These are phyloP conservation scores for Cotesia typhae DNA, from an alignment of 1,140 invertebrate genomes.

Conservation along the genomic window DNA sequence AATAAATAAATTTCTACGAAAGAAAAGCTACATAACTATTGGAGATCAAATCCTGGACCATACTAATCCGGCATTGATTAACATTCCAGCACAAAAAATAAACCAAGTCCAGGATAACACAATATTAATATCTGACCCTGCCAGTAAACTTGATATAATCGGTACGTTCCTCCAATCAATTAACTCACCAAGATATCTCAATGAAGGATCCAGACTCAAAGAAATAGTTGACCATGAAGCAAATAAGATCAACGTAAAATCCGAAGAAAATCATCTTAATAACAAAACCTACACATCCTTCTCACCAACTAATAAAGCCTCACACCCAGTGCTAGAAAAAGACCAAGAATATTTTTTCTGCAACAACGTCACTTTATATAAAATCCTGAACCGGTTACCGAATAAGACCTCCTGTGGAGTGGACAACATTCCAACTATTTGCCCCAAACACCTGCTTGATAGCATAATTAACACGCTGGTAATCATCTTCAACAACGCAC, in stretches of 20 bases:
- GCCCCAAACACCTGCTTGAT: background rate
- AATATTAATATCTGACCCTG: too few species aligned
- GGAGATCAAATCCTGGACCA: background rate
- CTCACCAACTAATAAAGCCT: too few species aligned
- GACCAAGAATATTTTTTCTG: background rate
- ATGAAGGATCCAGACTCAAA: too few species aligned
- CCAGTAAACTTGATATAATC: too few species aligned
- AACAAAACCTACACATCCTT: too few species aligned
- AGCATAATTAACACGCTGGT: background rate
- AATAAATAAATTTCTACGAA: constrained; percentile 23
- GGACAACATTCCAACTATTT: constrained; percentile 11
- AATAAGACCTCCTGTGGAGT: constrained; percentile 11
- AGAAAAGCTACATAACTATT: background rate
- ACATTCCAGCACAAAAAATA: too few species aligned
- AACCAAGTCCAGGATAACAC: too few species aligned
- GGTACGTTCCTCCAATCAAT: too few species aligned
- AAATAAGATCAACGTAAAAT: too few species aligned
- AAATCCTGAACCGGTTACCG: background rate
- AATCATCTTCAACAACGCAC: constrained; percentile 14
- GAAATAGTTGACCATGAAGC: too few species aligned
- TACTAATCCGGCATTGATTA: background rate
- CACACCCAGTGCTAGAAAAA: constrained; percentile 11
- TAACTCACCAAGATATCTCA: too few species aligned
- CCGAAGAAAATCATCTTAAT: too few species aligned
- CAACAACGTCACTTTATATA: background rate